phyloP scores from a whole-genome alignment of 1,140 invertebrate species.

The Nixonia krombeini region DNA sequence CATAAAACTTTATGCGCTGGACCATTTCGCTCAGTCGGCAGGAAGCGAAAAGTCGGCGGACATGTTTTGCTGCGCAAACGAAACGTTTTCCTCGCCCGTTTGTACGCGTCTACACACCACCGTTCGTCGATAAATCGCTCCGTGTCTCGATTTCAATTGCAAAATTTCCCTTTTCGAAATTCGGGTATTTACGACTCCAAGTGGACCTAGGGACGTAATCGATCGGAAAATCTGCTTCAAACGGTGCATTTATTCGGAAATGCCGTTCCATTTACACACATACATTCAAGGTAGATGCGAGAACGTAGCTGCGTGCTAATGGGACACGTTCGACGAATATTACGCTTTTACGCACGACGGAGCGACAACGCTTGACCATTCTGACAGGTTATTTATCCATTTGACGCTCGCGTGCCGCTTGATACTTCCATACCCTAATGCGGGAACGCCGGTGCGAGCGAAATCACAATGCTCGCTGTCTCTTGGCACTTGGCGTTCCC shows the following conservation, averaged over 20 bases:
- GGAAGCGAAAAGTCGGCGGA: too few species aligned
- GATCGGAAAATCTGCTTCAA: constrained; percentile 24
- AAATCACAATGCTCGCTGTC: constrained; percentile 13
- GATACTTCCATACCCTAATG: constrained; percentile 29
- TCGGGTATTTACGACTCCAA: constrained; percentile 2
- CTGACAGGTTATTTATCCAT: neutral
- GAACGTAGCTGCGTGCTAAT: neutral
- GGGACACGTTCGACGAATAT: constrained; percentile 16
- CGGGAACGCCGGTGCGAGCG: neutral
- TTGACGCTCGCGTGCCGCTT: constrained; percentile 17
- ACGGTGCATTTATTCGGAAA: constrained; percentile 7
- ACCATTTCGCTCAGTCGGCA: too few species aligned
- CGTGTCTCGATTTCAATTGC: too few species aligned
- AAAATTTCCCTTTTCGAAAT: too few species aligned
- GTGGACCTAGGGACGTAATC: constrained; percentile 17
- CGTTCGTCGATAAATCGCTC: too few species aligned
- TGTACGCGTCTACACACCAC: too few species aligned
- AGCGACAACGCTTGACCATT: constrained; percentile 22
- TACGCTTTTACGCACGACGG: constrained; percentile 25
- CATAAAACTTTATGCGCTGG: too few species aligned
- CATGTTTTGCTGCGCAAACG: too few species aligned
- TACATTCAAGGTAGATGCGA: too few species aligned
- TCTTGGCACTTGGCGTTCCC: constrained; percentile 36
- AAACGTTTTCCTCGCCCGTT: too few species aligned
- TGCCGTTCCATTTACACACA: too few species aligned